Evolutionary conservation across 2,888 invertebrate genomes (phyloP), one percentile per base, ranked within the genome.

Genomic region (Mythimna impura): DNA sequence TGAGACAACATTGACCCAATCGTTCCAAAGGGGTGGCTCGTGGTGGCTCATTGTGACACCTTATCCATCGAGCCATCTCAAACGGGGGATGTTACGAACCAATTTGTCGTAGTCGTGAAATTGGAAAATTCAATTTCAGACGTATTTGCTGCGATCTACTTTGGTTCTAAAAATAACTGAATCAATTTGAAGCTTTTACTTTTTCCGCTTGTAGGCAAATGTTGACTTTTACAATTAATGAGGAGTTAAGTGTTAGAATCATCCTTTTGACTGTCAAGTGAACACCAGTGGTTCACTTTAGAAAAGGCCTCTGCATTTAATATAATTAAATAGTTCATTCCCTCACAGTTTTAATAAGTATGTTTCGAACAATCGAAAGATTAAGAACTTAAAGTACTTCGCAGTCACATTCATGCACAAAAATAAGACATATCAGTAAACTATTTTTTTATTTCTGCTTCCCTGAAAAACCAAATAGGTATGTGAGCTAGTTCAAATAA

Each of bases 51-150:
- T 64, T 75, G 78, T 79, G 78, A 72, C 78, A 80, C 80, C 81
- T 80, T 86, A 87, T 87, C 83, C 66, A 62, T 43, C 78, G 75
- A 73, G 67, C 61, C 81, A 80, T 84, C 84, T 85, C 76, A 71
- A 82, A 78, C 71, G 78, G 82, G 83, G 81, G 82, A 73, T 78
- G 83, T 64, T 86, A 84, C 86, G 84, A 89, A 88, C 83, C 86
- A 87, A 90, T 90, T 90, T 89, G 87, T 86, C 86, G 82, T 76
- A 83, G 73, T 87, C 86, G 86, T 88, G 83, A 86, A 89, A 87
- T 83, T 86, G 81, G 77, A 81, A 85, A 89, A 85, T 87, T 84
- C 80, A 80, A 82, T 82, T 86, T 73, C 30, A 61, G 36, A 71
- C 47, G 66, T 75, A 73, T 70, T 77, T 73, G 54, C 54, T 54